Conservation (phyloP, 2,888 invertebrate genomes). For the Ctenicera cuprea region DNA sequence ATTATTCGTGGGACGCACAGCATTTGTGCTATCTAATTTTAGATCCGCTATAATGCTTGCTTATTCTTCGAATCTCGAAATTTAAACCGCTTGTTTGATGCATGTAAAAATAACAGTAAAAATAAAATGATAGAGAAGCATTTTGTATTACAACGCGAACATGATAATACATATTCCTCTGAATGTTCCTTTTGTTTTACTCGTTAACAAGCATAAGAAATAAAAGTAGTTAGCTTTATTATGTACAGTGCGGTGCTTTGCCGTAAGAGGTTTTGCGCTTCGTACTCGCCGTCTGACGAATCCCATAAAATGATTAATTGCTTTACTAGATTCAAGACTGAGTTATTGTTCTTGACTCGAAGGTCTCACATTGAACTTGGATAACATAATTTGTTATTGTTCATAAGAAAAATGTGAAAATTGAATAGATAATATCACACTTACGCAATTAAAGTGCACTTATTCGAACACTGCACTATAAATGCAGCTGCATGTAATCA, state of each 20-base stretch:
- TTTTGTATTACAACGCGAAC: slow-evolving; percentile 5
- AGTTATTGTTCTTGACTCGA: slow-evolving; percentile 27
- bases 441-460: slow-evolving; percentile 37
- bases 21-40: neutral
- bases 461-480: slow-evolving; percentile 26
- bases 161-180: slow-evolving; percentile 23
- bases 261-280: slow-evolving; percentile 25
- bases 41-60: neutral
- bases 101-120: slow-evolving; percentile 2
- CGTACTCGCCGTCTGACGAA: slow-evolving; percentile 14
- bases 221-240: slow-evolving; percentile 27
- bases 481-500: slow-evolving; percentile 11
- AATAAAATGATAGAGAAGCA: slow-evolving; percentile 8
- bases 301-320: slow-evolving; percentile 29
- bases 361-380: slow-evolving; percentile 21
- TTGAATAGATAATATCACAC: slow-evolving; percentile 30
- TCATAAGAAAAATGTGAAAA: slow-evolving; percentile 15
- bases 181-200: slow-evolving; percentile 28
- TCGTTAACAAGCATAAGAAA: slow-evolving; percentile 30
- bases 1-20: too few relatives aligned
- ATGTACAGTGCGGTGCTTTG: slow-evolving; percentile 24
- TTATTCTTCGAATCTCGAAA: slow-evolving; percentile 9
- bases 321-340: slow-evolving; percentile 14
- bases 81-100: slow-evolving; percentile 8
- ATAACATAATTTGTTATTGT: slow-evolving; percentile 3